Evolutionary conservation across 2,797 vertebrate species (phyloP).

Genomic region (Gambusia yucatana): DNA sequence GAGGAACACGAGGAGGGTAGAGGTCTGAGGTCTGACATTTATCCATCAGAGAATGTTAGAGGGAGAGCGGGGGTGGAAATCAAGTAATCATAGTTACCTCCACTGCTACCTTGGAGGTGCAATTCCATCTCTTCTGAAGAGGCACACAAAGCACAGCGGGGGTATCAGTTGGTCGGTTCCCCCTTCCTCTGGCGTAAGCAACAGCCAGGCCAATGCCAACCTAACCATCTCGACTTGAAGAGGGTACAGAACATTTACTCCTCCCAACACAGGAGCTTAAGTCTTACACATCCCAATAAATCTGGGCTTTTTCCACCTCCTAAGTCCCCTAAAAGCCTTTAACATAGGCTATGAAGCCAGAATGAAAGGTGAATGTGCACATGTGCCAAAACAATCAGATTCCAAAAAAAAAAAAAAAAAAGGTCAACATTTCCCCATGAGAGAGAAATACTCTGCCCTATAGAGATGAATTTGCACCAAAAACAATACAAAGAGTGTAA

Average conservation of each 20-base stretch:
- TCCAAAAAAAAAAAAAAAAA: neutral
- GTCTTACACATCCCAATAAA: conserved; percentile 36
- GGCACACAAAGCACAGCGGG: conserved; percentile 68
- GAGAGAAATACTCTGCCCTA: conserved; percentile 24
- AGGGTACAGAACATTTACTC: conserved; percentile 36
- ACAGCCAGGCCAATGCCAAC: conserved; percentile 59
- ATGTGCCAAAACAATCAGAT: conserved; percentile 34
- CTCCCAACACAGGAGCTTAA: conserved; percentile 18
- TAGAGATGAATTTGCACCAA: conserved; percentile 43
- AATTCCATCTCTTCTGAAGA: conserved; percentile 67
- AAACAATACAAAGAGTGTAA: conserved; percentile 41
- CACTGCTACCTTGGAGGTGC: conserved; percentile 75
- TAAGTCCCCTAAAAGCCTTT: neutral
- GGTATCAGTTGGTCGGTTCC: conserved; percentile 62
- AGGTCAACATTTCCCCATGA: conserved; percentile 19
- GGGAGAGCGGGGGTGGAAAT: conserved; percentile 23
- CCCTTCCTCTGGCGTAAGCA: conserved; percentile 52
- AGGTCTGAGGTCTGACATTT: conserved; percentile 57
- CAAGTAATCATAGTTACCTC: conserved; percentile 67
- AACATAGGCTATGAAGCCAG: conserved; percentile 3
- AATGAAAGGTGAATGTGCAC: conserved; percentile 23
- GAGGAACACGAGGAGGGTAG: conserved; percentile 40
- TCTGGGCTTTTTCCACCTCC: conserved; percentile 9
- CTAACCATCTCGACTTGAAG: conserved; percentile 63
- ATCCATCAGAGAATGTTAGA: conserved; percentile 63